A percentile compares a stretch with the other conserved stretches of the same genome.
Conservation (phyloP, 2,113 vertebrate genomes). For the Indicator maculatus region DNA sequence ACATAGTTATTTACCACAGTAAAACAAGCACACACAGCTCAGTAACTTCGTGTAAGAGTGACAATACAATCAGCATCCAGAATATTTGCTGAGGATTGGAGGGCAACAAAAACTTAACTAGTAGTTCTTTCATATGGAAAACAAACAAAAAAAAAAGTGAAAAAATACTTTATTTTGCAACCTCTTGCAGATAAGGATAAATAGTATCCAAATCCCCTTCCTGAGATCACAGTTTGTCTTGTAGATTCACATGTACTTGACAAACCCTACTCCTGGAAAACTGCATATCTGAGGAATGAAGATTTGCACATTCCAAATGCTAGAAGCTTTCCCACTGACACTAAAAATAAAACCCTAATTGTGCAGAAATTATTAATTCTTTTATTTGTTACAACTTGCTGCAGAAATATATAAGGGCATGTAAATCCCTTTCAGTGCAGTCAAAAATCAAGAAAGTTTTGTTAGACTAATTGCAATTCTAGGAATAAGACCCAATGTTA, state of each 20-base stretch:
- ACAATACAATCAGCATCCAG: not conserved
- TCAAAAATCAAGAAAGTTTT: not conserved
- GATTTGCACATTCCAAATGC: not conserved
- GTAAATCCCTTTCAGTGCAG: not conserved
- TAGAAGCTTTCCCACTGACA: not conserved
- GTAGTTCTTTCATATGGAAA: not conserved
- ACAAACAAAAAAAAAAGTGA: rapidly evolving
- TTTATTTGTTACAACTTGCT: not conserved
- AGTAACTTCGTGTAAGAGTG: not conserved
- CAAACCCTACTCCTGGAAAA: not conserved
- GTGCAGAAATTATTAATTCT: not conserved
- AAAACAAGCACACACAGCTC: not conserved
- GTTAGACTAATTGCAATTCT: not conserved
- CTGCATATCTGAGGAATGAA: not conserved
- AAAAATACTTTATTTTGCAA: not conserved
- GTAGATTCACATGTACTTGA: not conserved
- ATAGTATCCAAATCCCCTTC: not conserved
- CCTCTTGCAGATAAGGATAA: not conserved
- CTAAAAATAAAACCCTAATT: not conserved
- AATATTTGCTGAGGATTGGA: not conserved
- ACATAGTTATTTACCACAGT: not conserved
- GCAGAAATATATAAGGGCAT: not conserved
- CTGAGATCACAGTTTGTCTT: not conserved
- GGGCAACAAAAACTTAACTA: not conserved
- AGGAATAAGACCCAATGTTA: not conserved